phyloP scores from a whole-genome alignment of 2,888 invertebrate species.

The Rosalia funebris region DNA sequence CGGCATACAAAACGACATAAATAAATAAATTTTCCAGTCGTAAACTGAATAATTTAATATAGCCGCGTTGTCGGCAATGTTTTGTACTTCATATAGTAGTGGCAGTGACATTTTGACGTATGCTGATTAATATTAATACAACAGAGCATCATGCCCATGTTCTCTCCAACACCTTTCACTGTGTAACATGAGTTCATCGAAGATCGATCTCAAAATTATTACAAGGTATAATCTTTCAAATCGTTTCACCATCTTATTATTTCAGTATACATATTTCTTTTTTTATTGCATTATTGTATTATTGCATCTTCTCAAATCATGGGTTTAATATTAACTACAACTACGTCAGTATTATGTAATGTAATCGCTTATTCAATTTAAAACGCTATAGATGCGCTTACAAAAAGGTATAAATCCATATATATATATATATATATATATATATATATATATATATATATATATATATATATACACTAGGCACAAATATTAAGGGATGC shows the following conservation, averaged over 20 bases:
- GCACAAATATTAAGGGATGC: too few species aligned
- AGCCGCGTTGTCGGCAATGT: slow-evolving; percentile 39
- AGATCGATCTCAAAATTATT: slow-evolving; percentile 4
- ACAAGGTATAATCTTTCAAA: slow-evolving; percentile 1
- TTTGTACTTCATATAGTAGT: slow-evolving; percentile 44
- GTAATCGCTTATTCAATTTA: too few species aligned
- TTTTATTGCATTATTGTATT: not conserved
- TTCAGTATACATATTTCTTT: not conserved
- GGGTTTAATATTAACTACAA: too few species aligned
- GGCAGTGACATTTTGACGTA: slow-evolving; percentile 49
- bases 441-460: too few species aligned
- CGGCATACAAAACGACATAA: slow-evolving; percentile 17
- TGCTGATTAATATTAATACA: slow-evolving; percentile 49
- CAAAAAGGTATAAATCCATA: too few species aligned
- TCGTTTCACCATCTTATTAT: not conserved
- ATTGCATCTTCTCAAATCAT: too few species aligned
- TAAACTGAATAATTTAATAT: slow-evolving; percentile 20
- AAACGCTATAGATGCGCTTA: too few species aligned
- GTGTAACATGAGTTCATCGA: slow-evolving; percentile 6
- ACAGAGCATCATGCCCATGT: slow-evolving; percentile 34
- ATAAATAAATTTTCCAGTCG: slow-evolving; percentile 25
- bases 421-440: too few species aligned
- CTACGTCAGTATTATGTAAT: too few species aligned
- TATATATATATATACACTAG: too few species aligned
- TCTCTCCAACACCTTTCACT: slow-evolving; percentile 38